Percentiles rank a stretch among this genome's conserved stretches.
phyloP scores from a whole-genome alignment of 2,888 invertebrate species.

The Orgyia antiqua region DNA sequence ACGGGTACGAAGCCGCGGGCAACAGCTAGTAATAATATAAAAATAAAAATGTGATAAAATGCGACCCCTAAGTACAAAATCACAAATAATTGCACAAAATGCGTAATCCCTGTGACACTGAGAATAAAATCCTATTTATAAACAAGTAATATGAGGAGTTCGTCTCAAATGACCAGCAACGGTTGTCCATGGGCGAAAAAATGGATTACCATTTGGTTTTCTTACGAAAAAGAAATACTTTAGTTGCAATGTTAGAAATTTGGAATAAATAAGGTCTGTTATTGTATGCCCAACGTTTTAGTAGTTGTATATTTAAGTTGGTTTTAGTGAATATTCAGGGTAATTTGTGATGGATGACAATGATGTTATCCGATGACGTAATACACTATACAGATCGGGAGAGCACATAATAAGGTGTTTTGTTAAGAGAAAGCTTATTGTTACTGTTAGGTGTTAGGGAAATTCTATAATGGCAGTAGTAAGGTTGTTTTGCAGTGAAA shows the following conservation, averaged over 20 bases:
- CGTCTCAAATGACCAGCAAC: conserved; percentile 47
- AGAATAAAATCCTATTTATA: conserved; percentile 43
- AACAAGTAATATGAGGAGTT: conserved; percentile 39
- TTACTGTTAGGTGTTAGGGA: conserved; percentile 14
- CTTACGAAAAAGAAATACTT: too few relatives aligned
- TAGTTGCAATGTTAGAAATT: not conserved
- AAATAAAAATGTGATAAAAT: too few relatives aligned
- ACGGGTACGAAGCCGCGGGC: too few relatives aligned
- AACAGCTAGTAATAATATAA: too few relatives aligned
- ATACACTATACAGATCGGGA: conserved; percentile 31
- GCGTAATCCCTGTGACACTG: too few relatives aligned
- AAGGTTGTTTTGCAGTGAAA: conserved; percentile 1
- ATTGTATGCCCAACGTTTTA: not conserved
- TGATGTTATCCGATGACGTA: conserved; percentile 37
- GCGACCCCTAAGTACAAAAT: too few relatives aligned
- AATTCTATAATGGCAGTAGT: conserved; percentile 7
- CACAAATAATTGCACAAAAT: too few relatives aligned
- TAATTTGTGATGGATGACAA: conserved; percentile 30
- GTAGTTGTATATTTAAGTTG: conserved; percentile 5
- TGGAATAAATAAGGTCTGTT: conserved; percentile 2
- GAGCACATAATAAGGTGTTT: conserved; percentile 33
- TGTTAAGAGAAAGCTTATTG: conserved; percentile 21
- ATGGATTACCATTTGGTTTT: too few relatives aligned
- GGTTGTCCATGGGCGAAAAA: conserved; percentile 17
- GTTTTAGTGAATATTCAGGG: conserved; percentile 23